phyloP scores from a whole-genome alignment of 2,113 vertebrate species.

The Platycercus adscitus region DNA sequence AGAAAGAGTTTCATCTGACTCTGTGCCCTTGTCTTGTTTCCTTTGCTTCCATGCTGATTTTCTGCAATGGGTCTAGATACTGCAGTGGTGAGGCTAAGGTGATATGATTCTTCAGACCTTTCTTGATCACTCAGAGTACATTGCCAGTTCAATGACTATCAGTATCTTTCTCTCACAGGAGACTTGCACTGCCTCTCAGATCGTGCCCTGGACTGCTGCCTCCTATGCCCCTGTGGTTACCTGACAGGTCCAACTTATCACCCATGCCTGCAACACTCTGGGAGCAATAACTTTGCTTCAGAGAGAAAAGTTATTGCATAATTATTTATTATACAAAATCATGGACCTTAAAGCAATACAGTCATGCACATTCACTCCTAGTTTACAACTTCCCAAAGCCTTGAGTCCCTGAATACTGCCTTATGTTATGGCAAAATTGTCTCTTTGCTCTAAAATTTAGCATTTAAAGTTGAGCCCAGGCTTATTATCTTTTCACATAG shows the following conservation, averaged over 20 bases:
- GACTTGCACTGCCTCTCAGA: not conserved
- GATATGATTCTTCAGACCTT: not conserved
- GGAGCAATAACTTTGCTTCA: not conserved
- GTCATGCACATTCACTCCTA: not conserved
- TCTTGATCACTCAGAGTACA: not conserved
- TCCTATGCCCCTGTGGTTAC: not conserved
- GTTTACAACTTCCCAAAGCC: not conserved
- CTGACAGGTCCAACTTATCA: not conserved
- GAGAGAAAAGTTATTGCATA: not conserved
- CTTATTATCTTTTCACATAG: not conserved
- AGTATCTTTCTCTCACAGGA: not conserved
- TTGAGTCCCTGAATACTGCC: not conserved
- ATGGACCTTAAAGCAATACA: not conserved
- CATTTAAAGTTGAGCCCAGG: not conserved
- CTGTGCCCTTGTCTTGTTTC: not conserved
- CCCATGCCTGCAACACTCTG: not conserved
- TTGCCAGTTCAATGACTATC: not conserved
- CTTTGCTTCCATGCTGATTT: not conserved
- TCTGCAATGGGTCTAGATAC: not conserved
- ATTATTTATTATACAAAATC: not conserved
- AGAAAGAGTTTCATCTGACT: not conserved
- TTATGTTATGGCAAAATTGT: not conserved
- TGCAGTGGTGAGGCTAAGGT: not conserved
- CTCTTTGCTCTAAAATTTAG: not conserved
- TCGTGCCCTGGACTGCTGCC: not conserved